Base-by-base conservation (phyloP, 2,888 invertebrate genomes). In the Myopa testacea region DNA sequence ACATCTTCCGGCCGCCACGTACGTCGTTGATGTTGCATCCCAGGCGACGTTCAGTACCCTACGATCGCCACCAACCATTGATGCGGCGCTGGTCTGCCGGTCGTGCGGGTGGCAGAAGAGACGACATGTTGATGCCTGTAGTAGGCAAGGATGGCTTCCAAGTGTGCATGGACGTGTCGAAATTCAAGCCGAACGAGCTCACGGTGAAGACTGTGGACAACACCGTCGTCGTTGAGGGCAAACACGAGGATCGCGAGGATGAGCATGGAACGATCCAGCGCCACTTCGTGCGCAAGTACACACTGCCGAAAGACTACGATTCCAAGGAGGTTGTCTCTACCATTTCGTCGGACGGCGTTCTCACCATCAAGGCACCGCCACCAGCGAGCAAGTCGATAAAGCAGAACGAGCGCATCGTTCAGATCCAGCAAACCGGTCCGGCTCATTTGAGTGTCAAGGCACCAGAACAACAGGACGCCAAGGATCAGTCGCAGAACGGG, bases 131-230 rank as follows among this genome's bases (percentile, higher is more conserved):
- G 84, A 90, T 91, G n/a, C 95, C 95, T 0, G 91, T 91, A 3
- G 95, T 96, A 40, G 55, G n/a, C 55, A 55, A 55, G 16, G 93
- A 94, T 0, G 93, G 93, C 79, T 94, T 93, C 81, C 93, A 93
- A 85, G 93, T 94, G 14, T 92, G 92, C 82, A 89, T 95, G 83
- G 95, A 95, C 85, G 94, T 95, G 0, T 92, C 93, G 84, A 94
- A 95, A 83, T 96, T 95, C 84, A 90, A 91, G 19, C 95, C 95
- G 0, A 93, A 93, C 34, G 95, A 96, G 87, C 93, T 96, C 68
- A 91, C 92, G 4, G 95, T 96, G 55, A 95, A 94, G 86, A 94
- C 94, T 0, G 91, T 93, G 0, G 95, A 94, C n/a, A 92, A 93
- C 80, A 91, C 91, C 63, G 91, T 96, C 12, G 91, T 93, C 69